Base-by-base conservation (phyloP, 2,113 vertebrate genomes). In the Bucco capensis region DNA sequence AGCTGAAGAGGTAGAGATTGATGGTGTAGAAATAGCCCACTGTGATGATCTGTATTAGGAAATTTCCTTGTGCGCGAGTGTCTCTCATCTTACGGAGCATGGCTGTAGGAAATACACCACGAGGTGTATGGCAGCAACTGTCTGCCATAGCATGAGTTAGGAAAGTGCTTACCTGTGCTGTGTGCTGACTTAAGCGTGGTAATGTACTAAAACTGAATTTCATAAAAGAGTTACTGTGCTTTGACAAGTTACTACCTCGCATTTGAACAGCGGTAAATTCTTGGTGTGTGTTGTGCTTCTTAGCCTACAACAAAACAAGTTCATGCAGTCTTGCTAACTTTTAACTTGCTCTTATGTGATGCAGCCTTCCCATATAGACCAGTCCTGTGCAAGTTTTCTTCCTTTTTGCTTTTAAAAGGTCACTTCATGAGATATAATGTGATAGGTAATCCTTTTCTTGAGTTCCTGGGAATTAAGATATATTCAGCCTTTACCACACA, bases 21-120 rank as follows among this genome's bases (percentile, higher is more conserved):
- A 38, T 78, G 88, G 83, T 67, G 13, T 30, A 64, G 35, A 19
- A 57, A 19, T 19, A 72, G 7, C 10, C 8, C 10, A 23, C 10
- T 25, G 31, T 64, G 35, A 40, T 5, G 0, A 27, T 70, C 25
- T 38, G 19, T 66, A n/a, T 8, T 71, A 24, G 35, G 17, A 86
- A 51, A 28, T 61, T 57, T 30, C 21, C 6, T 8, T 51, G 7
- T 47, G 8, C 50, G 69, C 10, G 10, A 49, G 9, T 72, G 10
- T 33, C 14, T 79, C 66, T 4, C 38, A 22, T 60, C 33, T 73
- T 42, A 25, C 0, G 2, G 27, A 78, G 22, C 1, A 1, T 53
- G 14, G 13, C 54, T 76, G 13, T 79, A 74, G 53, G n/a, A 75
- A 51, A 11, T 40, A 31, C 0, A 1, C 8, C 4, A 1, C 57